These are phyloP conservation scores for Temnothorax ravouxi DNA, from an alignment of 2,888 invertebrate genomes.

Conservation along the genomic window DNA sequence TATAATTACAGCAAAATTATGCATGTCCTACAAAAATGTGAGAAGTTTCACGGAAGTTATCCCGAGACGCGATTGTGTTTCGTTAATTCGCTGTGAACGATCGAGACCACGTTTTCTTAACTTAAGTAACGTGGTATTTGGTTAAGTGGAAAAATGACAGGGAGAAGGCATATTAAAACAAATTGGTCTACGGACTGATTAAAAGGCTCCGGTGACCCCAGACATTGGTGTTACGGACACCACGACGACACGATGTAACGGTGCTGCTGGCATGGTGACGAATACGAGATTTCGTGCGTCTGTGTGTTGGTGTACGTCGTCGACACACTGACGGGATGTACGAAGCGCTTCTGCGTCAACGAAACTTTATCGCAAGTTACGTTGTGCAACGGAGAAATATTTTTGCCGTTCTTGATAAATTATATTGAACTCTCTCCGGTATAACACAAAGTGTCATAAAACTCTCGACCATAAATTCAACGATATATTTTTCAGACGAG, in stretches of 20 bases:
- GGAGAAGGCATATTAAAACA: conserved; percentile 24
- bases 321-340: conserved; percentile 4
- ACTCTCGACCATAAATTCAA: conserved; percentile 10
- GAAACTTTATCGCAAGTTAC: conserved; percentile 40
- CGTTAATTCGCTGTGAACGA: background rate
- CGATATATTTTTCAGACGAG: background rate
- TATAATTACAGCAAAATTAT: background rate
- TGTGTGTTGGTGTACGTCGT: background rate
- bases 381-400: conserved; percentile 29
- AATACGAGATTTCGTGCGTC: conserved; percentile 40
- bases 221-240: conserved; percentile 31
- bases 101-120: background rate
- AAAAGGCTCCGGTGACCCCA: conserved; percentile 20
- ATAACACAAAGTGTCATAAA: conserved; percentile 3
- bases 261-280: conserved; percentile 36
- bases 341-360: conserved; percentile 34
- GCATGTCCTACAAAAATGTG: background rate
- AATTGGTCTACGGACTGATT: conserved; percentile 21
- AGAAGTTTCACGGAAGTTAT: background rate
- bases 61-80: background rate
- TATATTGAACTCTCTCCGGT: conserved; percentile 35
- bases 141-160: conserved; percentile 28
- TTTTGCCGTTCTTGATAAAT: conserved; percentile 39
- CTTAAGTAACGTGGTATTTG: background rate
- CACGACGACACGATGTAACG: conserved; percentile 37